phyloP scores from a whole-genome alignment of 2,797 vertebrate species.

The Octomys mimax region DNA sequence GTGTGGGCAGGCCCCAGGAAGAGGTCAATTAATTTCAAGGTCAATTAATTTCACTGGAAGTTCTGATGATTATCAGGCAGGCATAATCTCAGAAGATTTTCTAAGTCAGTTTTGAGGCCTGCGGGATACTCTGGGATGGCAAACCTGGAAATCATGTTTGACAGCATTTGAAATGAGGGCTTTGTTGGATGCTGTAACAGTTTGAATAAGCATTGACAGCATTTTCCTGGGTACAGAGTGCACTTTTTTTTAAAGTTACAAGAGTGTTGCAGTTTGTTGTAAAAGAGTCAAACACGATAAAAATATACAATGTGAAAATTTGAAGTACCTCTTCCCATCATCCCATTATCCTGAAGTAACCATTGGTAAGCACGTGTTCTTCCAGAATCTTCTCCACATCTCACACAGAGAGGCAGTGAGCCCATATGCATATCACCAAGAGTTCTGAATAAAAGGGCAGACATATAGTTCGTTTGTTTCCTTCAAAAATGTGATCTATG shows the following conservation, averaged over 20 bases:
- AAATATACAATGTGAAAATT: constrained; percentile 7
- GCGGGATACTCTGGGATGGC: constrained; percentile 49
- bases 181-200: constrained; percentile 32
- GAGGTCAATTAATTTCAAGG: not conserved
- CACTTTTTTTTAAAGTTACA: constrained; percentile 3
- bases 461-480: not conserved
- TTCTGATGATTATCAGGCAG: constrained; percentile 59
- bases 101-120: constrained; percentile 38
- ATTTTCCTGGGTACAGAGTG: constrained; percentile 32
- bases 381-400: not conserved
- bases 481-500: not conserved
- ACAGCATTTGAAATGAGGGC: constrained; percentile 47
- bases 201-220: constrained; percentile 46
- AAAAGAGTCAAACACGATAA: constrained; percentile 51
- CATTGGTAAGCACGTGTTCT: not conserved
- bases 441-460: not conserved
- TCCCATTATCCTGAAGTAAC: not conserved
- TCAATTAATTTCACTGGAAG: constrained; percentile 64
- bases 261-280: not conserved
- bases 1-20: not conserved
- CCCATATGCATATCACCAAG: not conserved
- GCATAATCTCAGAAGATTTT: constrained; percentile 68
- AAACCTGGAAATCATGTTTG: constrained; percentile 51
- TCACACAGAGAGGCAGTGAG: not conserved
- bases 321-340: not conserved